These are phyloP conservation scores for Megamerina dolium DNA, from an alignment of 2,888 invertebrate species.

Conservation along the genomic window DNA sequence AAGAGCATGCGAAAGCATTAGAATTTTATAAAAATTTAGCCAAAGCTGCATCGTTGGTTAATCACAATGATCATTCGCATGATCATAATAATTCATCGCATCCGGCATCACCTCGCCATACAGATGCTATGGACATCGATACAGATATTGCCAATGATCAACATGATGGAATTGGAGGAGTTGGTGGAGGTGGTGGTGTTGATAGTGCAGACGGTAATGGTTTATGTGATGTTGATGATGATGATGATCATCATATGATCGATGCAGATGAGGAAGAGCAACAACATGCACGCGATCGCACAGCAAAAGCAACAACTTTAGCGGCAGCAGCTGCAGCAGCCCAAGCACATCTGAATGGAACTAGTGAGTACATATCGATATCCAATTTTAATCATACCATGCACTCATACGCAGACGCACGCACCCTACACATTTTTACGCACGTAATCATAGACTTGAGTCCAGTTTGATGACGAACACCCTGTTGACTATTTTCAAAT, in stretches of 20 bases:
- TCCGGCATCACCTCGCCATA: conserved; percentile 23
- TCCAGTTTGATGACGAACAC: not conserved
- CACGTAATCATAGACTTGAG: not conserved
- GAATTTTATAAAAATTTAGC: conserved; percentile 47
- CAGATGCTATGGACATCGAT: conserved; percentile 40
- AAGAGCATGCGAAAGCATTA: conserved; percentile 43
- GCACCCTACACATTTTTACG: not conserved
- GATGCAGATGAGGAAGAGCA: conserved; percentile 27
- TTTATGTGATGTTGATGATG: conserved; percentile 13
- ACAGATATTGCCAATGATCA: too few relatives aligned
- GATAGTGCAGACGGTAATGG: conserved; percentile 9
- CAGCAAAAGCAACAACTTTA: conserved; percentile 46
- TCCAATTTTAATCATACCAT: conserved; percentile 29
- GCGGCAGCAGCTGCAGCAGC: conserved; percentile 52
- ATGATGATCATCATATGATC: conserved; percentile 20
- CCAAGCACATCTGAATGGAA: conserved; percentile 59
- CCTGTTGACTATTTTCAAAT: not conserved
- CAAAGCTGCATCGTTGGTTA: conserved; percentile 38
- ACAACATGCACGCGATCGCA: conserved; percentile 24
- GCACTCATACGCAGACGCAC: not conserved
- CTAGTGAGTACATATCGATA: conserved; percentile 57
- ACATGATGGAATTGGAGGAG: conserved; percentile 18
- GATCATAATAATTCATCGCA: conserved; percentile 3
- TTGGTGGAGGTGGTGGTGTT: too few relatives aligned
- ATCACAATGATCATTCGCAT: conserved; percentile 15